Conservation (phyloP, 2,113 vertebrate genomes). For the Phycodurus eques region DNA sequence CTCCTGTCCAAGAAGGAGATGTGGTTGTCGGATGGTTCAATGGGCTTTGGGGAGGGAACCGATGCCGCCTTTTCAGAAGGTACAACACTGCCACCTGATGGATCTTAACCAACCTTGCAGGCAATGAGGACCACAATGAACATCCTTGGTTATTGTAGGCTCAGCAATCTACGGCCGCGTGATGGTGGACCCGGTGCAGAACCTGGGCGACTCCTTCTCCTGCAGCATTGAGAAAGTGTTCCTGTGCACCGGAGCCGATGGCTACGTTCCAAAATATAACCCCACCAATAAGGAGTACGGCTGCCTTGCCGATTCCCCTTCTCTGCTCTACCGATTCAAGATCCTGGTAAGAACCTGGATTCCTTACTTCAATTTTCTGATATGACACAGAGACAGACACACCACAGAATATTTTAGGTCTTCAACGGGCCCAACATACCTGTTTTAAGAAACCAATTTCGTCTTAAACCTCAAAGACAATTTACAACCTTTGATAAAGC, state of each 20-base stretch:
- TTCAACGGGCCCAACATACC: too few species aligned
- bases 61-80: conserved; percentile 80
- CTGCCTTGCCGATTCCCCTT: conserved; percentile 74
- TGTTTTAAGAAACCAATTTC: too few species aligned
- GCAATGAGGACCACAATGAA: not conserved
- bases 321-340: conserved; percentile 77
- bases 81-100: conserved; percentile 51
- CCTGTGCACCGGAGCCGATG: conserved; percentile 76
- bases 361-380: not conserved
- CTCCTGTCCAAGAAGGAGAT: conserved; percentile 79
- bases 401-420: too few species aligned
- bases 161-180: conserved; percentile 71
- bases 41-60: conserved; percentile 80
- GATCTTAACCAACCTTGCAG: conserved; percentile 5
- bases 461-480: too few species aligned
- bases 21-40: conserved; percentile 80
- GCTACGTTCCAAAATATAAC: conserved; percentile 78
- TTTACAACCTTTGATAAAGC: too few species aligned
- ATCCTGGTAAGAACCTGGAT: conserved; percentile 65
- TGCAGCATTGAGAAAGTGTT: conserved; percentile 80
- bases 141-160: conserved; percentile 41
- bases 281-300: conserved; percentile 72
- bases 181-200: conserved; percentile 81
- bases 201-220: conserved; percentile 77
- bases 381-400: too few species aligned